A percentile compares a stretch with the other conserved stretches of the same genome.
Evolutionary conservation across 2,888 invertebrate species (phyloP).

Genomic region (Thera britannica): DNA sequence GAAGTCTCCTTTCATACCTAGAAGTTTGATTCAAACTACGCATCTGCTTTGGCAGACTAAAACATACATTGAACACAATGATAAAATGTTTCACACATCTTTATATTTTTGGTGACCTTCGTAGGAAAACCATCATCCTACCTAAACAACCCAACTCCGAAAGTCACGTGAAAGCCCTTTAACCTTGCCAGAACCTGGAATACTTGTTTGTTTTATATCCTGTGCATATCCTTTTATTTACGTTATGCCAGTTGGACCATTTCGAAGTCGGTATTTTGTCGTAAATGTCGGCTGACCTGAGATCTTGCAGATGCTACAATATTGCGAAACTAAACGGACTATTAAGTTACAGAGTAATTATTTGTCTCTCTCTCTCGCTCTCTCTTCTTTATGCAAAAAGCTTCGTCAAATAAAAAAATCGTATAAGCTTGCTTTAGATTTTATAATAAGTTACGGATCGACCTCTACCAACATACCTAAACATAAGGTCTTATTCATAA

Average conservation of each 20-base stretch:
- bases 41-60: background rate
- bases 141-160: constrained; percentile 21
- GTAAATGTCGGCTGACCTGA: constrained; percentile 51
- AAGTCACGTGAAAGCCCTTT: constrained; percentile 17
- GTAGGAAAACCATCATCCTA: constrained; percentile 30
- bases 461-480: background rate
- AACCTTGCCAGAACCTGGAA: constrained; percentile 20
- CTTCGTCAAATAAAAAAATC: background rate
- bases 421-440: background rate
- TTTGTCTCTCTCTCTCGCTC: too few species aligned
- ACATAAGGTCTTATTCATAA: background rate
- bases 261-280: constrained; percentile 56
- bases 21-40: background rate
- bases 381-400: background rate
- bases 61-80: constrained; percentile 1
- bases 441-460: constrained; percentile 1
- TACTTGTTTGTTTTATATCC: constrained; percentile 65
- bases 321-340: constrained; percentile 5
- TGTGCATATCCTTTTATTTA: constrained; percentile 66
- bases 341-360: background rate
- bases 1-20: background rate
- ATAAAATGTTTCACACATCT: background rate
- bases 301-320: constrained; percentile 31
- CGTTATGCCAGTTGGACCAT: constrained; percentile 74
- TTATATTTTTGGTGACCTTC: background rate